A percentile compares a stretch with the other conserved stretches of the same genome.
Evolutionary conservation across 2,888 invertebrate genomes (phyloP).

Genomic region (Pristionchus exspectatus): DNA sequence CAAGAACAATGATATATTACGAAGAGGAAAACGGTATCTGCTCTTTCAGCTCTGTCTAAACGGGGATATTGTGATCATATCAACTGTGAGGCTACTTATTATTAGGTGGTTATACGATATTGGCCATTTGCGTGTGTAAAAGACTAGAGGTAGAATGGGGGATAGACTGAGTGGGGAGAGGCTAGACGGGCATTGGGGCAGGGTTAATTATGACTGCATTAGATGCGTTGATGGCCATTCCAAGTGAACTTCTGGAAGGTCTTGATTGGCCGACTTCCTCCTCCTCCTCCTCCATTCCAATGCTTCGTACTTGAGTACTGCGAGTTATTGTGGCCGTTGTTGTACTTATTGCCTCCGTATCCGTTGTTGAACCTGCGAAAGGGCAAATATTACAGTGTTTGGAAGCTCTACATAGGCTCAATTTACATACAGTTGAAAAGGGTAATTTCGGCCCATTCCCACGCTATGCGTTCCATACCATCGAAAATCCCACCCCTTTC

Average conservation of each 20-base stretch:
- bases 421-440: no score
- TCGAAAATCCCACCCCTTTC: no score
- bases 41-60: no score
- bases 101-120: background rate
- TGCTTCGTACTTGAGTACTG: no score
- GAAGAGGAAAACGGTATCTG: background rate
- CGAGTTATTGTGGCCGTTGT: background rate
- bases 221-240: background rate
- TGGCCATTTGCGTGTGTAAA: no score
- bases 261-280: constrained; percentile 5
- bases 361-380: background rate
- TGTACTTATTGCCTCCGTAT: background rate
- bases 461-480: no score
- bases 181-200: background rate
- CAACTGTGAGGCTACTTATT: background rate
- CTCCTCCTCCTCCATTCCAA: constrained; percentile 7
- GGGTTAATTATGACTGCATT: background rate
- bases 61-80: background rate
- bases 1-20: background rate
- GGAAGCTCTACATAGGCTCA: no score
- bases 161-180: no score
- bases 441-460: no score
- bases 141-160: background rate
- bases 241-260: background rate
- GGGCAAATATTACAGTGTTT: background rate